phyloP scores from a whole-genome alignment of 2,888 invertebrate species.

The Crossocerus cetratus region DNA sequence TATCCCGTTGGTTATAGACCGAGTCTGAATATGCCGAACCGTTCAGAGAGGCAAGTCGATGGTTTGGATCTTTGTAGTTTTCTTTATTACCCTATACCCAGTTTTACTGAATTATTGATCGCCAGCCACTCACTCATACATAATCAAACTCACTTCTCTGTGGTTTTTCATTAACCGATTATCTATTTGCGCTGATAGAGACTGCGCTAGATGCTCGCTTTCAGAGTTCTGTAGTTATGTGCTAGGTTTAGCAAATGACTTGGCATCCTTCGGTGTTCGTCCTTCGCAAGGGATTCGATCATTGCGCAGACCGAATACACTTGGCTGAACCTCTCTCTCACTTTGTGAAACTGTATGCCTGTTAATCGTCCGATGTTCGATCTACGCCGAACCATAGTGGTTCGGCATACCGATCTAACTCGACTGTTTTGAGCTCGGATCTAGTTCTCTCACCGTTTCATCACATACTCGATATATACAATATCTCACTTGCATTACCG shows the following conservation, averaged over 20 bases:
- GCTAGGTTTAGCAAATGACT: slow-evolving; percentile 66
- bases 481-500: slow-evolving; percentile 58
- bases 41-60: slow-evolving; percentile 78
- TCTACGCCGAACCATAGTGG: slow-evolving; percentile 45
- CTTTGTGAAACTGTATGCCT: slow-evolving; percentile 2
- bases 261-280: slow-evolving; percentile 54
- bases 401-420: slow-evolving; percentile 29
- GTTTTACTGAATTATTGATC: slow-evolving; percentile 60
- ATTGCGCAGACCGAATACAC: slow-evolving; percentile 51
- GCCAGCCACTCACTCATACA: slow-evolving; percentile 64
- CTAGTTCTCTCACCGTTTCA: slow-evolving; percentile 35
- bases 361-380: slow-evolving; percentile 30
- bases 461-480: slow-evolving; percentile 47
- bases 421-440: slow-evolving; percentile 32
- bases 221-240: slow-evolving; percentile 65
- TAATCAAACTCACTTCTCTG: slow-evolving; percentile 70
- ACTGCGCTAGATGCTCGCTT: slow-evolving; percentile 74
- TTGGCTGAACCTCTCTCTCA: background rate
- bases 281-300: slow-evolving; percentile 25
- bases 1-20: slow-evolving; percentile 76
- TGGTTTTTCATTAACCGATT: slow-evolving; percentile 72
- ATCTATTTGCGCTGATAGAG: slow-evolving; percentile 69
- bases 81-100: slow-evolving; percentile 63
- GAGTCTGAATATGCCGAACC: slow-evolving; percentile 78
- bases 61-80: slow-evolving; percentile 77